Evolutionary conservation across 2,797 vertebrate genomes (phyloP), one percentile per base, ranked within the genome.

Genomic region (Parambassis ranga): DNA sequence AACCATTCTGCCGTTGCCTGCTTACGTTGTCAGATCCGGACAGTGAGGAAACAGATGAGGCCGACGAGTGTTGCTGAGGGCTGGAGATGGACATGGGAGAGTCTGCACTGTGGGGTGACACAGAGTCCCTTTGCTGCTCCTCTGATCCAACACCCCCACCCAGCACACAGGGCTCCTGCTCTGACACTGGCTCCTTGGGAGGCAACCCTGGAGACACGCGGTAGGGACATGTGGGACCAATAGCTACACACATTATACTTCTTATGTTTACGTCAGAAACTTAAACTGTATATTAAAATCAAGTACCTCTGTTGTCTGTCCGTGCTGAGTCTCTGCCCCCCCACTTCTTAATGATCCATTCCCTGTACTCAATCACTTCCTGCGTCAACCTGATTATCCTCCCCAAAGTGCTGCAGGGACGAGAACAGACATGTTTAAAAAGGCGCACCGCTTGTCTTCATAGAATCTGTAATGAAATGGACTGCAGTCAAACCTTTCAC

Each of bases 341-440:
- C 97, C 97, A 99, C 81, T 95, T 96, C 86, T 95, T 94, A 72
- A 94, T 95, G 90, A 98, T 98, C 95, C 96, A 98, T 52, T 95
- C 91, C 87, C 97, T 94, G 92, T 98, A 98, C 86, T 96, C 91
- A 31, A 98, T 97, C 69, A 99, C 97, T 86, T 98, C 95, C 92
- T 98, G 95, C 61, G 97, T 98, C 76, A 98, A 93, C 90, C 96
- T 93, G 89, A 98, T 95, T 69, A 99, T 98, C 87, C 97, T 94
- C 41, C 96, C 96, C 88, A 99, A 88, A 74, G 95, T 98, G 89
- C 97, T 99, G 86, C 39, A 52, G 81, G 19, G 31, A 9, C 22
- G 9, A 50, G 43, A 47, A 33, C 8, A 14, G 18, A 14, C 2
- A 4, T 49, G 48, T 67, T 15, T 6, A 39, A 26, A 33, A 10